Base-by-base conservation (phyloP, 2,113 vertebrate species). In the Oryzias curvinotus region DNA sequence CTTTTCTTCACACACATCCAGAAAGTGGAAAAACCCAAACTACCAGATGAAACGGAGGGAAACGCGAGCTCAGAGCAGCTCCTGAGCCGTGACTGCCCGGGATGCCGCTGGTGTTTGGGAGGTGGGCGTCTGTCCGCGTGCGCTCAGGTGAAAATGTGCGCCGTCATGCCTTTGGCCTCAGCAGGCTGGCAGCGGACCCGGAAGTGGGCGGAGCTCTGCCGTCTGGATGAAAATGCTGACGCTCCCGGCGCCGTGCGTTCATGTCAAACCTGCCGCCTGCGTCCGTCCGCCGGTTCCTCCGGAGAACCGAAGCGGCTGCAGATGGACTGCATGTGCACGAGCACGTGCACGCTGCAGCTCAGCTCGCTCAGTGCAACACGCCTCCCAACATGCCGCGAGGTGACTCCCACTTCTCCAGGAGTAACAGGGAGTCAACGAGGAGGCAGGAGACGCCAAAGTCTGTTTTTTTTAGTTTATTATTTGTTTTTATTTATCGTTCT, bases 381-480 rank as follows among this genome's bases (percentile, higher is more conserved):
- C 30, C 30, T 36, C 7, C 30, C 30, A 36, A 10, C 30, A 10
- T 36, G 7, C 30, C 30, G 2, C 30, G 5, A 7, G 26, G 26
- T 28, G 26, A 28, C 26, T 7, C 7, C 30, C 30, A 36, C 10
- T 36, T 36, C 30, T 36, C 1, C 30, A 36, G 30, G 30, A 36
- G 26, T 28, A n/a, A n/a, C 26, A 28, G 30, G 55, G 69, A 74
- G 23, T 69, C 56, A 68, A 68, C n/a, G 12, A 67, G 53, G 21
- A 57, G 69, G 52, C 68, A 69, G 69, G 41, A 17, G 73, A 74
- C 61, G 49, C 48, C 1, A 52, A 10, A 0, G 21, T 23, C 21
- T 23, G 21, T 3, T 23, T 23, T 21, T 21, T 21, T 21, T 21
- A 21, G 1, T 23, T 23, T 23, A 23, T 3, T 23, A 23, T 23